Evolutionary conservation across 2,113 vertebrate species (phyloP), one percentile per base, ranked within the genome.

Genomic region (Elgaria multicarinata): DNA sequence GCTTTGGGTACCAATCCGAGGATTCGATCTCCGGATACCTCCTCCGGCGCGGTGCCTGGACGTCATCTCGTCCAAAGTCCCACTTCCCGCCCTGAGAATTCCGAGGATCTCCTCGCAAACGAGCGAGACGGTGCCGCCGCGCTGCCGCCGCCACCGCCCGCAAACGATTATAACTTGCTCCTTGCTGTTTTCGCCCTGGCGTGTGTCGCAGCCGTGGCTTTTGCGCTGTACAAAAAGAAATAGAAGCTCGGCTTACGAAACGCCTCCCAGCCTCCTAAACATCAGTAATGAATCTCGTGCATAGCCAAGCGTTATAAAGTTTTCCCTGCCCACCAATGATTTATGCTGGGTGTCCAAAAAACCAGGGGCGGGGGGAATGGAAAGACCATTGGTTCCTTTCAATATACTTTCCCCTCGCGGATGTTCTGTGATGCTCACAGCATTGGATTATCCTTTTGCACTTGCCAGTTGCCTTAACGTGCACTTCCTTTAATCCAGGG

Each of bases 81-180:
- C 50, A 4, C 14, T 9, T 5, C 58, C 13, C 42, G 1, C 12
- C 6, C 13, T 12, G 16, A 33, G 6, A 33, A 16, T n/a, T 6
- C 58, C 2, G 2, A 6, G 18, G 7, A 42, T 87, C 71, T 39
- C 22, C 58, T 2, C 3, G 22, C 13, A 39, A 31, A 69, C 0
- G 0, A 36, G 24, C 14, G 1, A 16, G 4, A 2, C 53, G 1
- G 5, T 5, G 31, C 0, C 3, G 12, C n/a, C n/a, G n/a, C n/a
- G n/a, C n/a, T n/a, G n/a, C n/a, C 4, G 3, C 3, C 1, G 1
- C 2, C 1, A 2, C 2, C 0, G 3, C 1, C 10, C 7, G 5
- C 16, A 44, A 7, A 6, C 2, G 2, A 18, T 26, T 33, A 13
- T 24, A 0, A 0, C 4, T 7, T 18, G 46, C 64, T 69, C 33